phyloP scores from a whole-genome alignment of 1,140 invertebrate genomes.

The Acromyrmex heyeri region DNA sequence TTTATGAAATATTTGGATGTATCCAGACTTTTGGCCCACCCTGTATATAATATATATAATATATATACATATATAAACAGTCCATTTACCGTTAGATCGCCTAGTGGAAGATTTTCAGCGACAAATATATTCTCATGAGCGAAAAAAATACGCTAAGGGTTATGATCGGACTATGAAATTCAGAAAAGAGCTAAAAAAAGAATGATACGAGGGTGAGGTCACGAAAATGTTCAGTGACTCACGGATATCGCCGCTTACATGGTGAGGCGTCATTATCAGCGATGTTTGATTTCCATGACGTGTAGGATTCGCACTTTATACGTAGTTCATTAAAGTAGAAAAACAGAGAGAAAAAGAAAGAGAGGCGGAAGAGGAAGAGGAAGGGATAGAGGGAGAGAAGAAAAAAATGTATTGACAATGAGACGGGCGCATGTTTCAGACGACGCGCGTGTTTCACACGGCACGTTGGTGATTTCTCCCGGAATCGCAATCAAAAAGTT shows the following conservation, averaged over 20 bases:
- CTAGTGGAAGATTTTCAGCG: neutral
- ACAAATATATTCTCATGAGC: conserved; percentile 8
- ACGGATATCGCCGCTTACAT: neutral
- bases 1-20: too few relatives aligned
- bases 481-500: conserved; percentile 78
- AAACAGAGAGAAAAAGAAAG: neutral
- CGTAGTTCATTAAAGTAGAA: conserved; percentile 23
- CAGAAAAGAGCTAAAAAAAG: neutral
- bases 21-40: too few relatives aligned
- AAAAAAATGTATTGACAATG: too few relatives aligned
- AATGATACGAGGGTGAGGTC: neutral
- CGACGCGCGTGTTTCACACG: neutral
- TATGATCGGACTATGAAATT: conserved; percentile 21
- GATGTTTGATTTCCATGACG: neutral
- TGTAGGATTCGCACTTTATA: neutral
- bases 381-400: too few relatives aligned
- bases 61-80: too few relatives aligned
- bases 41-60: too few relatives aligned
- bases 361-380: too few relatives aligned
- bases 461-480: neutral
- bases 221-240: conserved; percentile 21
- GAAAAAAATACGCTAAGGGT: neutral
- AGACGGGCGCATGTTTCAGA: too few relatives aligned
- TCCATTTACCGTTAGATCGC: neutral
- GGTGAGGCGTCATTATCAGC: conserved; percentile 33